A percentile compares a stretch with the other conserved stretches of the same genome.
These are phyloP conservation scores for Mola mola DNA, from an alignment of 2,113 vertebrate genomes.

Conservation along the genomic window DNA sequence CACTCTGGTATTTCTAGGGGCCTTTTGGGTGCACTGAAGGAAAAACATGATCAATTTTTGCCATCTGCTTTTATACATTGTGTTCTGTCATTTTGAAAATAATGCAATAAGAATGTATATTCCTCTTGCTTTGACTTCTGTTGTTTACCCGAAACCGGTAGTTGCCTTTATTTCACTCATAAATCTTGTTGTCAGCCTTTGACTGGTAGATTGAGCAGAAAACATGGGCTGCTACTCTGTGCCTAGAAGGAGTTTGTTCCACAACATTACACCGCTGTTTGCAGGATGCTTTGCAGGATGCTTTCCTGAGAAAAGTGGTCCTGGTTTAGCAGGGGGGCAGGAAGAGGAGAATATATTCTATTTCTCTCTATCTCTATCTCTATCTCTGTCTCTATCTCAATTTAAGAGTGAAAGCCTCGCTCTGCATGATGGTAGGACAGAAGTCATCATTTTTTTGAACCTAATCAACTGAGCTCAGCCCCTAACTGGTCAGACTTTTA, in stretches of 20 bases:
- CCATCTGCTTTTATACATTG: conserved; percentile 14
- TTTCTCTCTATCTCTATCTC: too few species aligned
- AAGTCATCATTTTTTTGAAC: conserved; percentile 10
- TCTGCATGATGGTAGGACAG: conserved; percentile 8
- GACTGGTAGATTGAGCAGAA: conserved; percentile 73
- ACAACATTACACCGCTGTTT: conserved; percentile 75
- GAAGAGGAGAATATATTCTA: conserved; percentile 33
- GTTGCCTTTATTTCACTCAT: conserved; percentile 70
- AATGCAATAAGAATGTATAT: conserved; percentile 51
- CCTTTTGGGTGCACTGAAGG: conserved; percentile 4
- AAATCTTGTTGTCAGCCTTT: conserved; percentile 68
- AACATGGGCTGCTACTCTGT: conserved; percentile 58
- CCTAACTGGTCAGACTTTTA: background rate
- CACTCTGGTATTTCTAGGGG: conserved; percentile 10
- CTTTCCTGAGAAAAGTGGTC: conserved; percentile 49
- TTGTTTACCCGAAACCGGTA: conserved; percentile 62
- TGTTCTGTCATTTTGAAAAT: conserved; percentile 13
- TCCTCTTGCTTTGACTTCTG: conserved; percentile 44
- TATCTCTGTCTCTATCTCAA: too few species aligned
- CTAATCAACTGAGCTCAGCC: conserved; percentile 23
- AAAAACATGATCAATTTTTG: background rate
- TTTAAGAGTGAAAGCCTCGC: conserved; percentile 2
- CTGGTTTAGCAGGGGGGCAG: conserved; percentile 19
- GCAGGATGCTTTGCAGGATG: conserved; percentile 54
- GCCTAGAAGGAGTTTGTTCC: conserved; percentile 77